Conservation (phyloP, 1,140 invertebrate genomes). For the Megathymus violae region DNA sequence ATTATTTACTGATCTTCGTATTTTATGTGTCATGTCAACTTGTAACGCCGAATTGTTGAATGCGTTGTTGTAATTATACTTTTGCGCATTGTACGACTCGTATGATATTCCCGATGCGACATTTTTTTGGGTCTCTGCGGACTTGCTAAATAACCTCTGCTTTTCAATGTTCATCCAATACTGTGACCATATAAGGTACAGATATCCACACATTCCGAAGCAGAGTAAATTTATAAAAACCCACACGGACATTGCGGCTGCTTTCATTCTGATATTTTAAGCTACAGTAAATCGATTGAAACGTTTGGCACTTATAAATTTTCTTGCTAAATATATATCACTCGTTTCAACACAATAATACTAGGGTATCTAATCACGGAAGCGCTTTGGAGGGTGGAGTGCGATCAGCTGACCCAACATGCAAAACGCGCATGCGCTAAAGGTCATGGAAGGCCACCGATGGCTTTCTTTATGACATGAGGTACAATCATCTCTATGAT, state of each 20-base stretch:
- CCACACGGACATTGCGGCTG: conserved; percentile 87
- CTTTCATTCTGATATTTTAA: conserved; percentile 79
- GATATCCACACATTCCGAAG: conserved; percentile 88
- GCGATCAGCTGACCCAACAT: conserved; percentile 58
- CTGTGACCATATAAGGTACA: conserved; percentile 88
- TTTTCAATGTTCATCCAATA: conserved; percentile 87
- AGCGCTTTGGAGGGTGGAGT: conserved; percentile 48
- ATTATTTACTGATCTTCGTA: conserved; percentile 61
- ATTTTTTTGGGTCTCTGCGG: conserved; percentile 56
- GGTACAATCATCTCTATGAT: no score
- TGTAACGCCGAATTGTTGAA: conserved; percentile 46
- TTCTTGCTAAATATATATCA: conserved; percentile 11
- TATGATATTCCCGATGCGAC: conserved; percentile 47
- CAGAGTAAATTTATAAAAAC: conserved; percentile 88
- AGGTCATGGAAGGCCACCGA: neutral
- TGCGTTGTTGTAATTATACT: conserved; percentile 49
- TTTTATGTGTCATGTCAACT: conserved; percentile 51
- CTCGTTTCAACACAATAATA: conserved; percentile 9
- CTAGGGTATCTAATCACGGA: conserved; percentile 5
- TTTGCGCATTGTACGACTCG: conserved; percentile 53
- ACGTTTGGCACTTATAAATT: conserved; percentile 10
- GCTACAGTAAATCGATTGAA: conserved; percentile 19
- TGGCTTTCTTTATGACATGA: neutral
- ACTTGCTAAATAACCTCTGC: conserved; percentile 73
- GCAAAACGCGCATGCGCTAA: conserved; percentile 40